A percentile compares a stretch with the other conserved stretches of the same genome.
phyloP scores from a whole-genome alignment of 2,113 vertebrate species.

The Carassius carassius region DNA sequence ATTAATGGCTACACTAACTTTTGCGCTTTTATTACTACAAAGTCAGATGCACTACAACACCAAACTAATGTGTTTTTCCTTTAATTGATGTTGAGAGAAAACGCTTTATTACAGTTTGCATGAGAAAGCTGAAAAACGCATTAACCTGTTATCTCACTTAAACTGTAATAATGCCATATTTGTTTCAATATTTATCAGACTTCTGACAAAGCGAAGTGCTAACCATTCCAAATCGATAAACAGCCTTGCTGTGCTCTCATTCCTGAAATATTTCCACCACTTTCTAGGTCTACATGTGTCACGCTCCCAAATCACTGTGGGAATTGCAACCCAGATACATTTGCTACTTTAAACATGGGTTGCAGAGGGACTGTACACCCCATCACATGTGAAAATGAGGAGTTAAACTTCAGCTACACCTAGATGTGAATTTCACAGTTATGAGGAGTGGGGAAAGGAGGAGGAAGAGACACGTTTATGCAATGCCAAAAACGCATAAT shows the following conservation, averaged over 20 bases:
- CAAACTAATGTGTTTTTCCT: no score
- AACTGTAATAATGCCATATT: background rate
- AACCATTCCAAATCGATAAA: background rate
- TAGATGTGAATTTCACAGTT: background rate
- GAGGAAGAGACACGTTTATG: background rate
- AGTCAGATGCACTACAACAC: background rate
- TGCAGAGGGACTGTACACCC: conserved; percentile 26
- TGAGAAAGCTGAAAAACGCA: background rate
- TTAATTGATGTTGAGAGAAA: background rate
- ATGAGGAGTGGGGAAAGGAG: background rate
- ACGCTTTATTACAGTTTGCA: background rate
- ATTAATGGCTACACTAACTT: background rate
- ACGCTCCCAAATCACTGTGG: conserved; percentile 17
- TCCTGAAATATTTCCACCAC: background rate
- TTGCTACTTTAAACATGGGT: conserved; percentile 2
- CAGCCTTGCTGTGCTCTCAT: background rate
- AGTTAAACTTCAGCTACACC: conserved; percentile 21
- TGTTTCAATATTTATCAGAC: background rate
- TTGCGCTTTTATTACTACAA: background rate
- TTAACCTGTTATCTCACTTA: background rate
- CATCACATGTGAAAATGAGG: conserved; percentile 30
- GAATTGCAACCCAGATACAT: conserved; percentile 29
- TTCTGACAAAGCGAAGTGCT: no score
- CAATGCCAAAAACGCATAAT: conserved; percentile 29
- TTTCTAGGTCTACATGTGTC: conserved; percentile 7